Base-by-base conservation (phyloP, 2,113 vertebrate genomes). In the Zeus faber region DNA sequence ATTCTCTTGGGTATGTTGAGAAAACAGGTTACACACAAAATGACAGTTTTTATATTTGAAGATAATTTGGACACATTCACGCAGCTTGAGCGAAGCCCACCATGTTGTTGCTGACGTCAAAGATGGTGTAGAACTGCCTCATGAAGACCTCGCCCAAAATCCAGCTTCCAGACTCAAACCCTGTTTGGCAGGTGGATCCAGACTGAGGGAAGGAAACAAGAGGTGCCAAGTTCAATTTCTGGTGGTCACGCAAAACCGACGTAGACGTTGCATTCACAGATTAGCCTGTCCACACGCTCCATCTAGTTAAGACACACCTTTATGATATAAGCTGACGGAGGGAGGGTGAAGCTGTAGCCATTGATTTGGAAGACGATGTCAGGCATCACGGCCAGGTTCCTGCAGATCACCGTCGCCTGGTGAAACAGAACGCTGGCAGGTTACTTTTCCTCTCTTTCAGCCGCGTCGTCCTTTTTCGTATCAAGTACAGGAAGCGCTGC, bases 131-230 rank as follows among this genome's bases (percentile, higher is more conserved):
- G 41, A 62, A 68, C 5, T 72, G 64, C 10, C 41, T 51, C 51
- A 72, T 62, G 58, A 79, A 79, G 47, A 79, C 68, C 33, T 72
- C 76, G 7, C 62, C 72, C 26, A 76, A 52, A 45, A 57, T 66
- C 67, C 70, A 76, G 37, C 39, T 0, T 13, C 29, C 43, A 1
- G 9, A 0, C 2, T 16, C 33, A 48, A 81, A 64, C 8, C 59
- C 72, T 20, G 61, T 65, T 1, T 3, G 40, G 45, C 72, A 72
- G 20, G 25, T 57, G 21, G 54, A 41, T 4, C 10, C 26, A 41
- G 24, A 29, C 62, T 57, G 47, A 25, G 37, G n/a, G 31, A 25
- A 48, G n/a, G 45, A 54, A 23, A 29, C 2, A 17, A 39, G 24
- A 33, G 6, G 18, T 14, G 14, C 9, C 16, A 13, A 7, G 22